These are phyloP conservation scores for Perca fluviatilis DNA, from an alignment of 2,113 vertebrate genomes.

Conservation along the genomic window DNA sequence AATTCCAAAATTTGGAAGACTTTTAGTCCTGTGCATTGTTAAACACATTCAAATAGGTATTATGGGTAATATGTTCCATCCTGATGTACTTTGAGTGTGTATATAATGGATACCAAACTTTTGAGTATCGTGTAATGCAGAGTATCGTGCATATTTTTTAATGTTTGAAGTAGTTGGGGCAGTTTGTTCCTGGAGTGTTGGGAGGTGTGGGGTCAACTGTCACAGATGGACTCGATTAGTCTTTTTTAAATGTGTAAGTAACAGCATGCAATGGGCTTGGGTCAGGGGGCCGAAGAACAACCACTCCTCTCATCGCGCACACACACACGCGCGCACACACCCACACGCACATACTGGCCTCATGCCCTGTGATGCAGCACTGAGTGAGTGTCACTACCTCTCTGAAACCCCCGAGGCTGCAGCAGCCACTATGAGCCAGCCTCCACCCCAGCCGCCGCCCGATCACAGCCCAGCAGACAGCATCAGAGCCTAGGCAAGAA, in stretches of 20 bases:
- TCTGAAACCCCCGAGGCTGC: conserved; percentile 39
- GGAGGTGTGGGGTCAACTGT: conserved; percentile 15
- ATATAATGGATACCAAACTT: neutral
- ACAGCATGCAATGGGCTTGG: conserved; percentile 36
- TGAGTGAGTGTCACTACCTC: conserved; percentile 59
- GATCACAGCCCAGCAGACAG: conserved; percentile 55
- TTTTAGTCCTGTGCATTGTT: neutral
- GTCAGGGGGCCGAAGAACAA: conserved; percentile 38
- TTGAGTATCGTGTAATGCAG: neutral
- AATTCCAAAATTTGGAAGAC: neutral
- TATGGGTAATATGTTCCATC: neutral
- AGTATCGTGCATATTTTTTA: no score
- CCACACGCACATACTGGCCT: neutral
- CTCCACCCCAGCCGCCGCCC: conserved; percentile 7
- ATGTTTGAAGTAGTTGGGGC: neutral
- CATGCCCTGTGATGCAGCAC: conserved; percentile 55
- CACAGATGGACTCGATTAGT: conserved; percentile 58
- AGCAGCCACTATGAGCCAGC: conserved; percentile 26
- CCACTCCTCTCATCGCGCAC: conserved; percentile 28
- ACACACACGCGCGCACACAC: conserved; percentile 10
- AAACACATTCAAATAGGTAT: neutral
- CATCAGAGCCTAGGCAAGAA: conserved; percentile 32
- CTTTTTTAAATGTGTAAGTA: conserved; percentile 45
- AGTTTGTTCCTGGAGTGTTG: neutral
- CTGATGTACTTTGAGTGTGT: neutral